Evolutionary conservation across 2,888 invertebrate genomes (phyloP), one percentile per base, ranked within the genome.

Genomic region (Molanna angustata): DNA sequence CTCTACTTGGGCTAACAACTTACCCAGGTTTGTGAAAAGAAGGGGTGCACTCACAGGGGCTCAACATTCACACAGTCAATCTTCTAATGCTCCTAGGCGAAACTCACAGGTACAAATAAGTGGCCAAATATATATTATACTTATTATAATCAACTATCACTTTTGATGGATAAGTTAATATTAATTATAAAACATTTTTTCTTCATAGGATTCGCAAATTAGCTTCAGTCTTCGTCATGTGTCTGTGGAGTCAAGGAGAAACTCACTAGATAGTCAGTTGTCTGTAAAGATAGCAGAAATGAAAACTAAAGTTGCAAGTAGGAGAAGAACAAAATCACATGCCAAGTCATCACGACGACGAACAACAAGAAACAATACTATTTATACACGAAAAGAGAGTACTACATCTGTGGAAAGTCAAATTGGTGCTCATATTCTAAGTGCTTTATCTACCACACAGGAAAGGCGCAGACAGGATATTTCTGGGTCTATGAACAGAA

Each of bases 1-100:
- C 50, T 92, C 94, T 1, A 90, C 92, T 0, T 95, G 94, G 91
- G 92, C 91, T 33, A 91, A 90, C 48, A 91, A 92, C 59, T 74
- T 96, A 58, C 94, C 94, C 0, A 86, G 91, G 60, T 82, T 94
- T 65, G 86, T 94, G 1, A 84, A 85, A 4, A 79, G 95, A 2
- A 80, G 95, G 62, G 90, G 90, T 62, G 95, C 93, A 0, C 74
- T 95, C 9, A 61, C 64, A 3, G 56, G 54, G 13, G 53, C 37
- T 3, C 56, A 59, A 61, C 63, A 37, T 65, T 66, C 61, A 69
- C 76, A 71, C 71, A 80, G 66, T 65, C 80, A 67, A 64, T 80
- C 71, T 71, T 82, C 71, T 13, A 79, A 76, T 27, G 78, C 79
- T 3, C 80, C 78, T 60, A 72, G 83, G 1, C 79, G 85, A 59